Conservation (phyloP, 1,140 invertebrate species). For the Tetramorium simillimum region DNA sequence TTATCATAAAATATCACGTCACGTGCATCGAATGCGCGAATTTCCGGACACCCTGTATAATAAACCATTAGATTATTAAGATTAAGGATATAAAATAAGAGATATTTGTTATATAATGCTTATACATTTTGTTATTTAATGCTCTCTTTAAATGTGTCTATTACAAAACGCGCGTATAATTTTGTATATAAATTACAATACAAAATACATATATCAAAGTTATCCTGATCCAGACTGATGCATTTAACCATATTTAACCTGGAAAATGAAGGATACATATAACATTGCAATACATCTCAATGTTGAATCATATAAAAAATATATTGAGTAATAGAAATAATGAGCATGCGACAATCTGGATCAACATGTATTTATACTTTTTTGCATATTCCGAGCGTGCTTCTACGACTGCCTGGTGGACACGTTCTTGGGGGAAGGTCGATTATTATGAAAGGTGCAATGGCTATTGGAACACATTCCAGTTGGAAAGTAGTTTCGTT, state of each 20-base stretch:
- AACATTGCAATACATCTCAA: background rate
- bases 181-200: constrained; percentile 63
- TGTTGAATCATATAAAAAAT: constrained; percentile 6
- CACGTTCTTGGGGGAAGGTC: constrained; percentile 67
- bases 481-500: constrained; percentile 78
- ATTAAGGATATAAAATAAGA: no score
- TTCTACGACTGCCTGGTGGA: constrained; percentile 77
- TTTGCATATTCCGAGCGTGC: constrained; percentile 75
- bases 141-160: constrained; percentile 34
- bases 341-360: background rate
- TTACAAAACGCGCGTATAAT: constrained; percentile 51
- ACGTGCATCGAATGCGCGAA: no score
- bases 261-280: background rate
- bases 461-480: constrained; percentile 66
- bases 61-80: no score
- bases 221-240: background rate
- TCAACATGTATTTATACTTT: background rate
- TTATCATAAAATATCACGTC: no score
- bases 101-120: background rate
- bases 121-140: constrained; percentile 36
- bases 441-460: constrained; percentile 74
- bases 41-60: no score
- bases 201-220: constrained; percentile 46
- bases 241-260: background rate
- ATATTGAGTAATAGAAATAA: background rate